Evolutionary conservation across 2,113 vertebrate genomes (phyloP).

Genomic region (Calcarius ornatus): DNA sequence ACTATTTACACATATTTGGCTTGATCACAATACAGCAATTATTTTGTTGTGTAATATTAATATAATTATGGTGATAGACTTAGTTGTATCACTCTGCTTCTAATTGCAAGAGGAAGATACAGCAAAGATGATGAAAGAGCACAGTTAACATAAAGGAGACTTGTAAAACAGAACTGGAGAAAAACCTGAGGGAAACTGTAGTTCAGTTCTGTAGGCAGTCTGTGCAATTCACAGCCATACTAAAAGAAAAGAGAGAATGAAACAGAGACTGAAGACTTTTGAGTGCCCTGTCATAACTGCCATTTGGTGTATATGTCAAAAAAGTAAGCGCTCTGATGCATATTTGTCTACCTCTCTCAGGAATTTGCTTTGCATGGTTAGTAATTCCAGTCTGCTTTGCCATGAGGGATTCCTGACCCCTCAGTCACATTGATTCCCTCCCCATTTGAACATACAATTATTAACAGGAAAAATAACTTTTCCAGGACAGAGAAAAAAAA

Average conservation of each 20-base stretch:
- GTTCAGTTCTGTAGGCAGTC: neutral
- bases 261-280: neutral
- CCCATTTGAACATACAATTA: neutral
- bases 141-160: neutral
- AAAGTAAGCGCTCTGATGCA: neutral
- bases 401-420: neutral
- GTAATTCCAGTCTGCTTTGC: neutral
- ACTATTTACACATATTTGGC: neutral
- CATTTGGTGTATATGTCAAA: neutral
- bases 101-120: neutral
- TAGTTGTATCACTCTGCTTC: neutral
- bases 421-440: neutral
- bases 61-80: neutral
- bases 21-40: neutral
- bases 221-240: neutral
- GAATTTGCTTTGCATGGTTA: neutral
- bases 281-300: neutral
- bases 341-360: neutral
- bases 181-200: neutral
- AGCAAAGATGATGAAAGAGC: neutral
- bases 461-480: neutral
- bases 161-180: neutral
- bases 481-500: neutral
- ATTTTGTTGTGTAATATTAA: neutral
- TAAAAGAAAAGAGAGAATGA: neutral